Evolutionary conservation across 2,888 invertebrate genomes (phyloP), one percentile per base, ranked within the genome.

Genomic region (Lasioglossum malachurum): DNA sequence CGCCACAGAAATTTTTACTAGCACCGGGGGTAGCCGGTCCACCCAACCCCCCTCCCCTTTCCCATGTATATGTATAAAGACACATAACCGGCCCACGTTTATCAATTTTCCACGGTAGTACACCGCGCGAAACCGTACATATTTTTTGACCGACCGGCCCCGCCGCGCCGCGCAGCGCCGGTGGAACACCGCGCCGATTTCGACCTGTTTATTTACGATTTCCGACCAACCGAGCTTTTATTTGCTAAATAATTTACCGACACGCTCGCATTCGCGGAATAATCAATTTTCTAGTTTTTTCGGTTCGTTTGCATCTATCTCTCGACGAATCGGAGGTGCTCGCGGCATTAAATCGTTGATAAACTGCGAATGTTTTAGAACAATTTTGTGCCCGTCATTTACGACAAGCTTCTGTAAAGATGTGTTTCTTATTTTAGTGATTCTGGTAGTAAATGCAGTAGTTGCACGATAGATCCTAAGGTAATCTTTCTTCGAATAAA

Each of bases 141-240:
- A 31, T 35, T 75, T 53, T 64, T 72, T 53, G n/a, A 44, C 53
- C 49, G 74, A 38, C 27, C 31, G n/a, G 2, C 44, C 44, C 14
- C 44, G 44, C 44, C 44, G 44, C 12, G 3, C 57, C 57, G 27
- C 31, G 64, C 46, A 4, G 5, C 35, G 35, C 46, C 16, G 27
- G 31, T 1, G 2, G 19, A 16, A 19, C 38, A 23, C 71, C 31
- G 44, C 57, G 35, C 64, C 76, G 67, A 67, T 74, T n/a, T 78
- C 78, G 71, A 38, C 75, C 46, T 35, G 73, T 60, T 75, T 78
- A 78, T 82, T 84, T 84, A 84, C 77, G 77, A 77, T 82, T 77
- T 77, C 74, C 74, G 53, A 41, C 71, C 27, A 38, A 16, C 16
- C n/a, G 31, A 7, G 67, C 31, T 53, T 75, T 60, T 71, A 38